Conservation (phyloP, 2,797 vertebrate species). For the Octomys mimax region DNA sequence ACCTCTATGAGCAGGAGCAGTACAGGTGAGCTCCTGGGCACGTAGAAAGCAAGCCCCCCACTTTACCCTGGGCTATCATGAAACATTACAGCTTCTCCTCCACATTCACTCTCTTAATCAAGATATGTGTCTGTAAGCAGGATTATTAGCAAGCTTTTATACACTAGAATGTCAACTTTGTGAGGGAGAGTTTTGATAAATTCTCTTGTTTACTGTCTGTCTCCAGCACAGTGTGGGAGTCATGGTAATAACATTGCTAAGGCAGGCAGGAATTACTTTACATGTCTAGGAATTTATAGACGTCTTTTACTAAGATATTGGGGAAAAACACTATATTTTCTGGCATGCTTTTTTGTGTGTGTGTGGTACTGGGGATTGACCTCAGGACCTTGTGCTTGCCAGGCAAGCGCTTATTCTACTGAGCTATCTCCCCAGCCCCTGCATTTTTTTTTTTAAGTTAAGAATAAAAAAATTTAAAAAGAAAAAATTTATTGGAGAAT, state of each 20-base stretch:
- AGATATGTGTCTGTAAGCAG: neutral
- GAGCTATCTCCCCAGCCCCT: too few species aligned
- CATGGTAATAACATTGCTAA: neutral
- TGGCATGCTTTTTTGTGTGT: too few species aligned
- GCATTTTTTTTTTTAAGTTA: too few species aligned
- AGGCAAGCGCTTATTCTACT: too few species aligned
- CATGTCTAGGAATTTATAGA: neutral
- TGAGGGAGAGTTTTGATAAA: neutral
- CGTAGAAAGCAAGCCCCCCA: neutral
- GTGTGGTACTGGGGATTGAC: too few species aligned
- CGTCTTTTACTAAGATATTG: neutral
- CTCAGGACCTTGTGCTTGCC: too few species aligned
- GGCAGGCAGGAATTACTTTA: neutral
- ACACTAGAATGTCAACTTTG: neutral
- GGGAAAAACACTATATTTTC: neutral
- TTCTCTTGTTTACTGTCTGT: neutral
- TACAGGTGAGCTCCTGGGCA: slow-evolving; percentile 93
- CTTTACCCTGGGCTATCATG: neutral
- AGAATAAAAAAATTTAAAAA: too few species aligned
- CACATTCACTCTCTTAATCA: neutral
- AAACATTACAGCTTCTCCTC: neutral
- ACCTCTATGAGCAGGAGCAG: slow-evolving; percentile 96
- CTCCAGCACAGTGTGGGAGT: neutral
- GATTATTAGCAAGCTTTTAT: neutral
- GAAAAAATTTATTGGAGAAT: too few species aligned